Conservation (phyloP, 1,140 invertebrate genomes). For the Dinoponera quadriceps region DNA sequence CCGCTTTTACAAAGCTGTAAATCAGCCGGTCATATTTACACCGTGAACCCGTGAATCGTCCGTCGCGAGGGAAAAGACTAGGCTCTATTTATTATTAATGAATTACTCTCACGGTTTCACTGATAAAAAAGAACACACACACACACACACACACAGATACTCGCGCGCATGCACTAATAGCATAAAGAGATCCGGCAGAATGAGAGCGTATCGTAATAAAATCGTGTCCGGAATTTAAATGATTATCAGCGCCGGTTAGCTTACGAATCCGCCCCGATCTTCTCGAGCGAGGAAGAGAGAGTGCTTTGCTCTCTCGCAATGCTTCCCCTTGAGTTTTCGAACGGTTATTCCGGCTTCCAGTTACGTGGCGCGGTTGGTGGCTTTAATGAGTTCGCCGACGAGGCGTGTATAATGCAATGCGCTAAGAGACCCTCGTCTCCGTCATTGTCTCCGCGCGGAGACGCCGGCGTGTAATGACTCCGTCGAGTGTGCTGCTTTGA, state of each 20-base stretch:
- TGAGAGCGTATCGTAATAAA: not conserved
- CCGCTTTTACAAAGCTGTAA: too few species aligned
- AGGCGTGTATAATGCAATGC: constrained; percentile 66
- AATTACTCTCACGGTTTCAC: not conserved
- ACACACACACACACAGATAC: too few species aligned
- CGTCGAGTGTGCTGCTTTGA: constrained; percentile 33
- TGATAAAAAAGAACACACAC: not conserved
- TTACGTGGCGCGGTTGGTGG: constrained; percentile 60
- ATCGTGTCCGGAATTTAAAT: constrained; percentile 18
- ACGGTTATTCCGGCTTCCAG: constrained; percentile 55
- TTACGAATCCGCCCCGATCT: not conserved
- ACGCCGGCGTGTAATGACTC: constrained; percentile 35
- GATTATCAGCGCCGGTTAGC: constrained; percentile 47
- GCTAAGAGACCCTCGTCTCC: constrained; percentile 56
- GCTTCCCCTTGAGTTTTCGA: constrained; percentile 56
- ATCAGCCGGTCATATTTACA: not conserved
- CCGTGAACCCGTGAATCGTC: not conserved
- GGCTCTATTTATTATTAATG: not conserved
- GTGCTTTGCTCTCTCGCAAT: constrained; percentile 10
- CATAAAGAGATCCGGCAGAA: not conserved
- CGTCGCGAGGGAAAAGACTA: not conserved
- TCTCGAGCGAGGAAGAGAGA: constrained; percentile 32
- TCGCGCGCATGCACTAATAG: too few species aligned
- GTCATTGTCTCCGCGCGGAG: constrained; percentile 56
- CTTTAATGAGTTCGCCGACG: constrained; percentile 70